Evolutionary conservation across 1,140 invertebrate species (phyloP), one percentile per base, ranked within the genome.

Genomic region (Diprion similis): DNA sequence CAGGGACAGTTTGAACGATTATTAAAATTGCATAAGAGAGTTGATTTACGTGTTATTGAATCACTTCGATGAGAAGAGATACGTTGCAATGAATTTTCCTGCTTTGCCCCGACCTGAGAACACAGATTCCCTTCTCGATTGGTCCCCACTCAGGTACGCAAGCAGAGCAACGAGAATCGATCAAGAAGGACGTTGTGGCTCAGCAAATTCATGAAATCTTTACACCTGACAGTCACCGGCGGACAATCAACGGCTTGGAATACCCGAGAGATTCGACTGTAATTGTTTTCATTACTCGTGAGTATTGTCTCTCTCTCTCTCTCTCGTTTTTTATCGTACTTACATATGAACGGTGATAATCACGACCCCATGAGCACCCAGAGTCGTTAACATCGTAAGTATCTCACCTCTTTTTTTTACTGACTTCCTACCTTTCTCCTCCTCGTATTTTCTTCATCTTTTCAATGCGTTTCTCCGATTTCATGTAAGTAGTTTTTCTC

Each of bases 141-240:
- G 24, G 24, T 37, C 24, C 24, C 24, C 24, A 37, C 24, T 37
- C 24, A 6, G 24, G 24, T 37, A 37, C 24, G 24, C 24, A 37
- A 37, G 24, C 51, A 59, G 51, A 17, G 8, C 11, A 59, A 59
- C 51, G n/a, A 59, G n/a, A n/a, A n/a, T 15, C 51, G n/a, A 59
- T 17, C 75, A 1, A 78, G 71, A 46, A 75, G 75, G 71, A 78
- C 76, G 68, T 77, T 75, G 68, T 72, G 75, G 37, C 74, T 75
- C 8, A 75, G 75, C 8, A 76, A 70, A 51, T 73, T 68, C 68
- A 74, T 78, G 70, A 76, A 78, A 48, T 76, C 75, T 24, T 85
- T 86, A 71, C 73, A 47, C 71, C 72, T 19, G 73, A 74, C 10
- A 76, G 75, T 24, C 72, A 68, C 68, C 73, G 71, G 64, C 19